Evolutionary conservation across 2,797 vertebrate genomes (phyloP), one percentile per base, ranked within the genome.

Genomic region (Enteromius anoplus): DNA sequence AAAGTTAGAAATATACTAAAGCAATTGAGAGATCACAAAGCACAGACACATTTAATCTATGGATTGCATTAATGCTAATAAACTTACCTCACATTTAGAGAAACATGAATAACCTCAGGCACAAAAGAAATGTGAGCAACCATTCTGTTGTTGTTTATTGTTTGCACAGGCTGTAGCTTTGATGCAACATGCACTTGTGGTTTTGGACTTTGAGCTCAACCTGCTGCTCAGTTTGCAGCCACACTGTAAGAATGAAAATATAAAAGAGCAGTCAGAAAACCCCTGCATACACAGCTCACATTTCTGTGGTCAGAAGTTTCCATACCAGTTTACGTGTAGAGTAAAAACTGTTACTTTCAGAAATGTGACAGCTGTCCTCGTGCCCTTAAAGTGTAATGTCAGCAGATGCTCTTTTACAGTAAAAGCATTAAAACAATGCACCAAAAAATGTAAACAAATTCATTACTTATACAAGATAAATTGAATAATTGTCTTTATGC

Each of bases 291-390:
- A 32, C 23, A 65, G 12, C 29, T 68, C 42, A 34, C 62, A 64
- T 49, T 45, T 37, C 76, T 78, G 76, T 68, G 76, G 62, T 66
- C 19, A 66, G 42, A 78, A 37, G 29, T 78, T 78, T 78, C 76
- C 76, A 68, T 29, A 3, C 21, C 19, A 53, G 3, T 17, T 15
- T 29, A 64, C 9, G 15, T 65, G 75, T 14, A 19, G 2, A 2
- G 6, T 60, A 76, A 76, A 75, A 49, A 9, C 60, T 76, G 75
- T 76, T 62, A 62, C 55, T 11, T 76, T 76, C 8, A 76, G 15
- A 76, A 15, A 23, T 60, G 21, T 76, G 73, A 76, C 34, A 19
- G 26, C 10, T 26, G 55, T 29, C 23, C 8, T 10, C 7, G 23
- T 42, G n/a, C 7, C 14, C 23, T 23, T 1, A 29, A 40, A 4